Conservation (phyloP, 2,797 vertebrate species). For the Notoglanidium macrostoma region DNA sequence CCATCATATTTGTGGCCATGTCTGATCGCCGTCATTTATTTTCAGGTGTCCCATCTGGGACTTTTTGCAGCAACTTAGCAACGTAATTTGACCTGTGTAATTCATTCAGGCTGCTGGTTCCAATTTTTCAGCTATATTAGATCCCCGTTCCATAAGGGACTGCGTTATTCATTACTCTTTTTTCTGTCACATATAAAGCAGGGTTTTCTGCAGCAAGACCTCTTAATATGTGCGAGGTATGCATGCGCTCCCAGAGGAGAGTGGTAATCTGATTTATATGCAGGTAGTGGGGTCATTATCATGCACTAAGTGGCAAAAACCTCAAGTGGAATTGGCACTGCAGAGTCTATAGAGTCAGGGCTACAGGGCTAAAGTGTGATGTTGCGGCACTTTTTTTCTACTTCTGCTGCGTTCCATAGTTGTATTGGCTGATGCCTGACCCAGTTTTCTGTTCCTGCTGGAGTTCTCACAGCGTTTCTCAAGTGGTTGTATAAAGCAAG, state of each 20-base stretch:
- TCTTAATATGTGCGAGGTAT: conserved; percentile 62
- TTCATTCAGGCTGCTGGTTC: conserved; percentile 33
- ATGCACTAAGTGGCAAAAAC: conserved; percentile 55
- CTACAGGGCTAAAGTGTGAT: conserved; percentile 23
- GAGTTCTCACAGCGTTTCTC: conserved; percentile 48
- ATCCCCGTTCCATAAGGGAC: conserved; percentile 41
- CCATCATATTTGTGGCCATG: conserved; percentile 21
- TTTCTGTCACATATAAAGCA: conserved; percentile 47
- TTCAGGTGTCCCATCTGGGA: conserved; percentile 47
- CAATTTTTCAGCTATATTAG: conserved; percentile 42
- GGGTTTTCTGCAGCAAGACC: conserved; percentile 52
- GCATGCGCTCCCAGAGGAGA: conserved; percentile 55
- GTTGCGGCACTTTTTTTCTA: conserved; percentile 9
- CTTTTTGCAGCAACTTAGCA: conserved; percentile 22
- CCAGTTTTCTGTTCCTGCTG: conserved; percentile 52
- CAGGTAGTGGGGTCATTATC: conserved; percentile 64
- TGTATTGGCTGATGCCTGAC: conserved; percentile 54
- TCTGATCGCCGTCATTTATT: conserved; percentile 40
- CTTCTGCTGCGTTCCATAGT: conserved; percentile 4
- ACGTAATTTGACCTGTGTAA: conserved; percentile 32
- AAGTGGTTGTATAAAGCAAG: conserved; percentile 37
- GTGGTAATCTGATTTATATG: conserved; percentile 67
- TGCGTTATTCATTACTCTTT: conserved; percentile 32
- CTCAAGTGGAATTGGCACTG: conserved; percentile 47
- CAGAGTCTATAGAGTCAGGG: conserved; percentile 36